Conservation (phyloP, 2,113 vertebrate species). For the Pipa parva region DNA sequence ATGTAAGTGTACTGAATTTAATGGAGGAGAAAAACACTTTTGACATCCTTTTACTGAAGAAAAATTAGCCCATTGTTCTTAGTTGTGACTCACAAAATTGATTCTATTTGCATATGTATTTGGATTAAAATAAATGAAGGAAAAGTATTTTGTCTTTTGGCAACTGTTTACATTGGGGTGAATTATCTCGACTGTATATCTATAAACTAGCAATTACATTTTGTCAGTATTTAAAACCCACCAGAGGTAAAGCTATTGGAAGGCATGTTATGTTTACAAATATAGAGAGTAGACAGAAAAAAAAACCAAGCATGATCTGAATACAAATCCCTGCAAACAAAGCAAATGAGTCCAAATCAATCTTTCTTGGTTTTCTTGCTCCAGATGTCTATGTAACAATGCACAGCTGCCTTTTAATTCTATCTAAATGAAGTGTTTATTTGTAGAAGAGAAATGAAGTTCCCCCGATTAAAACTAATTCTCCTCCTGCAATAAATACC, state of each 20-base stretch:
- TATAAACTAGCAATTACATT: slow-evolving; percentile 30
- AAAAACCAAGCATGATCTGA: slow-evolving; percentile 19
- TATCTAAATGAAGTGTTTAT: slow-evolving; percentile 37
- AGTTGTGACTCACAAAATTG: slow-evolving; percentile 36
- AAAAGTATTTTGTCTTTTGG: slow-evolving; percentile 21
- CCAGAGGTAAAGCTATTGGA: slow-evolving; percentile 12
- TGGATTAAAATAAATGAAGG: slow-evolving; percentile 33
- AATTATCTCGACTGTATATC: too few species aligned
- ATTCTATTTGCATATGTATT: slow-evolving; percentile 30
- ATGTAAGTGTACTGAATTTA: slow-evolving; percentile 25
- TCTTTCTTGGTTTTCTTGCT: slow-evolving; percentile 28
- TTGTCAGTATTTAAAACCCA: slow-evolving; percentile 29
- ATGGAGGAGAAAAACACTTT: slow-evolving; percentile 28
- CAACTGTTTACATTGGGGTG: slow-evolving; percentile 29
- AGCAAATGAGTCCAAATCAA: slow-evolving; percentile 38
- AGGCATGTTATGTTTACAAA: slow-evolving; percentile 30
- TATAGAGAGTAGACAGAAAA: slow-evolving; percentile 27
- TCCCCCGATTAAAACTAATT: slow-evolving; percentile 27
- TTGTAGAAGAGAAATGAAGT: slow-evolving; percentile 25
- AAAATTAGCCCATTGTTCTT: slow-evolving; percentile 33
- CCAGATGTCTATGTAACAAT: slow-evolving; percentile 37
- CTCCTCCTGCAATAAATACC: slow-evolving; percentile 25
- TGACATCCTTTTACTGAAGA: slow-evolving; percentile 30
- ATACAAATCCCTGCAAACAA: slow-evolving; percentile 34
- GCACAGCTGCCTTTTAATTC: slow-evolving; percentile 37